phyloP scores from a whole-genome alignment of 2,797 vertebrate species.

The Sternotherus odoratus region DNA sequence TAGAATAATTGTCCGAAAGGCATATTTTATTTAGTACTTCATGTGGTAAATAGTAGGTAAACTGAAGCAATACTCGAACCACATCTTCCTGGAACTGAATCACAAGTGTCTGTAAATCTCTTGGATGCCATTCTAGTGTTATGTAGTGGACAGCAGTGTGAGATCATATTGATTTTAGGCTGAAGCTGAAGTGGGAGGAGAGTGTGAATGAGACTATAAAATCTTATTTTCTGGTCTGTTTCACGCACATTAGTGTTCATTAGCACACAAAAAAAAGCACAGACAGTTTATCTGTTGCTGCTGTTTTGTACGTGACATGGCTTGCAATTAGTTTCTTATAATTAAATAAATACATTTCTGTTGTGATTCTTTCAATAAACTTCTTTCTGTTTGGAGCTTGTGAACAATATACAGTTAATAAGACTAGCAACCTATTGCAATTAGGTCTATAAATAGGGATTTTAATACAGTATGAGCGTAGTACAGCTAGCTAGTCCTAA shows the following conservation, averaged over 20 bases:
- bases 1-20: not conserved
- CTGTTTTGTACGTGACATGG: not conserved
- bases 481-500: not conserved
- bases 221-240: constrained; percentile 45
- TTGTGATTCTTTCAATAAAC: not conserved
- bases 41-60: not conserved
- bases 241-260: not conserved
- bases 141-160: not conserved
- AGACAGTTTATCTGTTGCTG: not conserved
- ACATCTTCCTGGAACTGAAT: not conserved
- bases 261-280: not conserved
- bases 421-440: not conserved
- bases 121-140: not conserved
- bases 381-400: not conserved
- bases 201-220: not conserved
- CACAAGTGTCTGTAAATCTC: not conserved
- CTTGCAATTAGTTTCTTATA: not conserved
- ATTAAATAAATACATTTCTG: not conserved
- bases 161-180: not conserved
- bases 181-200: not conserved
- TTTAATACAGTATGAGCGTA: not conserved
- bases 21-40: not conserved
- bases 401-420: not conserved
- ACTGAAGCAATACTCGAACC: not conserved
- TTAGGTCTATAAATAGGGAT: not conserved